phyloP scores from a whole-genome alignment of 2,888 invertebrate genomes.

The Diogma glabrata region DNA sequence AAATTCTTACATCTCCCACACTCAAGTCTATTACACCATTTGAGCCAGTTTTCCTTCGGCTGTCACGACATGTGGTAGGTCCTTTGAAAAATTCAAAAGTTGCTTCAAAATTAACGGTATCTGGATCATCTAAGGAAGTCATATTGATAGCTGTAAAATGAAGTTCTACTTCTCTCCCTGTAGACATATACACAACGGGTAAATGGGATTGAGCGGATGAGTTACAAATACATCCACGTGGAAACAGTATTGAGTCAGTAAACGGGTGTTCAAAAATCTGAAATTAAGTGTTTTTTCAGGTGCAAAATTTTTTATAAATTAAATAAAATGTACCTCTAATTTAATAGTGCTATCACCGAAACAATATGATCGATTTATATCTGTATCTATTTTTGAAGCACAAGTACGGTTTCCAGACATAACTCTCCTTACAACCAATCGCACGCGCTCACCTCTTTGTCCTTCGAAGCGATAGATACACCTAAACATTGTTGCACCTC shows the following conservation, averaged over 20 bases:
- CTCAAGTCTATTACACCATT: slow-evolving; percentile 63
- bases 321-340: slow-evolving; percentile 38
- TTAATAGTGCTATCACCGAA: slow-evolving; percentile 57
- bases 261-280: slow-evolving; percentile 64
- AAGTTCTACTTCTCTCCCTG: slow-evolving; percentile 64
- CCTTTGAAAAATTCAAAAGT: slow-evolving; percentile 68
- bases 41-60: slow-evolving; percentile 57
- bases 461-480: slow-evolving; percentile 84
- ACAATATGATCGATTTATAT: slow-evolving; percentile 58
- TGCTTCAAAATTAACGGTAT: slow-evolving; percentile 73
- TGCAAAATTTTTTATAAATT: no score
- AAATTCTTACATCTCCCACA: slow-evolving; percentile 33
- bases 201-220: slow-evolving; percentile 38
- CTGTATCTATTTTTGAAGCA: slow-evolving; percentile 39
- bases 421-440: slow-evolving; percentile 61
- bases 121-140: slow-evolving; percentile 76
- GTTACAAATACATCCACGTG: slow-evolving; percentile 71
- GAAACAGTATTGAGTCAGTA: slow-evolving; percentile 55
- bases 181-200: slow-evolving; percentile 66
- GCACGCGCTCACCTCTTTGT: slow-evolving; percentile 67
- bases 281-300: no score
- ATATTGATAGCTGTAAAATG: slow-evolving; percentile 72
- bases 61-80: slow-evolving; percentile 55
- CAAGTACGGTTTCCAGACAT: slow-evolving; percentile 45
- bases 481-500: slow-evolving; percentile 60